Base-by-base conservation (phyloP, 2,797 vertebrate species). In the Paedocypris micromegethes region DNA sequence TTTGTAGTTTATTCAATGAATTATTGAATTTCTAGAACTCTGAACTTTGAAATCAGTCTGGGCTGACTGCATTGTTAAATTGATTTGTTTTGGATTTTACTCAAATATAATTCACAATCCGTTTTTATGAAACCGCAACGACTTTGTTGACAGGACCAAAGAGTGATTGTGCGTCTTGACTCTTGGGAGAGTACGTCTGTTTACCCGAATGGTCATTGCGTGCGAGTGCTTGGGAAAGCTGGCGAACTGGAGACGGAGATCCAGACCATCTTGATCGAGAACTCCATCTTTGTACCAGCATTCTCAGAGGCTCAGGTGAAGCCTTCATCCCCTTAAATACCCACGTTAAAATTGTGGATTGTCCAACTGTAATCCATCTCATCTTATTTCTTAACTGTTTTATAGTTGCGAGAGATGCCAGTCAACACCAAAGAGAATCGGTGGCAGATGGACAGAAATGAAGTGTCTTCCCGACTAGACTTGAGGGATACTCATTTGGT, bases 301-400 rank as follows among this genome's bases (percentile, higher is more conserved):
- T 99, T 98, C 86, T 97, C 97, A 0, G 97, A 97, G 75, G 94
- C 93, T 1, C 96, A 99, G 94, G 97, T 99, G 64, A 77, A 64
- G 7, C 4, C 43, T 41, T 58, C 41, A 62, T 43, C 4, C 41
- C 5, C 9, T 40, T 23, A 23, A 23, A 23, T 23, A 23, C 23
- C 23, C 23, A 23, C 23, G 23, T 23, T 23, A 23, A 23, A 23
- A 23, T 23, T 23, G 23, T 23, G 23, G 23, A 23, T 23, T 23
- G 5, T 9, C 37, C 3, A 44, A 5, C 2, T 44, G 4, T 38
- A 37, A 43, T 62, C 65, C 9, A n/a, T 51, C 8, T n/a, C 38
- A 9, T 8, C 23, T 23, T 61, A 47, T 59, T 41, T 64, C 7
- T 63, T 9, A 52, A 3, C 38, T 3, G 66, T 61, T 47, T 23